Base-by-base conservation (phyloP, 2,113 vertebrate species). In the Prunella fulvescens region DNA sequence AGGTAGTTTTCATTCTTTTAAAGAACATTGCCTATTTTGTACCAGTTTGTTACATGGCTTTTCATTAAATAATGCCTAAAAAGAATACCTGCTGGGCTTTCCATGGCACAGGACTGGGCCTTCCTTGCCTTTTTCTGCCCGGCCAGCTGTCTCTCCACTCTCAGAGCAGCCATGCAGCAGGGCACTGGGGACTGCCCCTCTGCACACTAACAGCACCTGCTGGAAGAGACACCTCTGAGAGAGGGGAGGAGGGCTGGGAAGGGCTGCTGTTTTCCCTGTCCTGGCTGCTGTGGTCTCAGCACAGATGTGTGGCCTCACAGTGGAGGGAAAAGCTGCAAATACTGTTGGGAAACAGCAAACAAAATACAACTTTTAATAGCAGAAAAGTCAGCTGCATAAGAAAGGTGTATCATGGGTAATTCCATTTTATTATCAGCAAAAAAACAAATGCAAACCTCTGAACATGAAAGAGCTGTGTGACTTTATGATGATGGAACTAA, bases 151-250 rank as follows among this genome's bases (percentile, higher is more conserved):
- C 39, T 25, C 25, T 51, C 44, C 3, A 1, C 33, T 12, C 60
- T 48, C 35, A 45, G 37, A 51, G 19, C 25, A 82, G 44, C 37
- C 45, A 3, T 3, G 8, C n/a, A 53, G 8, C 20, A 3, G 22
- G 23, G 11, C 11, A 1, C 12, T 0, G 0, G 16, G 6, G 16
- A 1, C 9, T 25, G 3, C 1, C 18, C 35, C 18, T 17, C 19
- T 10, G 9, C 6, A 5, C 19, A 25, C 8, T 11, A 16, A 14
- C n/a, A 71, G n/a, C 8, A 35, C 31, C 57, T 42, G 15, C 35
- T 35, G 14, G 17, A 29, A 28, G 23, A 47, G 16, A 11, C 8
- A 9, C 1, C 1, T 33, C 29, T 24, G 37, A 65, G n/a, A 26
- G 1, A 76, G 6, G 24, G 18, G 2, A 18, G 10, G 7, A 20